Evolutionary conservation across 2,113 vertebrate species (phyloP).

Genomic region (Spheniscus mendiculus): DNA sequence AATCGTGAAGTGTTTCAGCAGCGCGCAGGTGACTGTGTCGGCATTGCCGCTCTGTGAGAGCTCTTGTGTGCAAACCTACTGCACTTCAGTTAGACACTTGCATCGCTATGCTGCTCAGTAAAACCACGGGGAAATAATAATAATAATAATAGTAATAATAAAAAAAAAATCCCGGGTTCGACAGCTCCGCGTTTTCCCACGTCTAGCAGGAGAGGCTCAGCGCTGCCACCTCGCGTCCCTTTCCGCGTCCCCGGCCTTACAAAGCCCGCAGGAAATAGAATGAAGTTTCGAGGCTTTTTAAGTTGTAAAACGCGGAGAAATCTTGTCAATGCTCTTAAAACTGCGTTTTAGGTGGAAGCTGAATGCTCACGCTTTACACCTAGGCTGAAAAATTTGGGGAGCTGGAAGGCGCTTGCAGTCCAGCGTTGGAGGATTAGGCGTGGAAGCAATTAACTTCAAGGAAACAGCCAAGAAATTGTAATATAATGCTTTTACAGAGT

Average conservation of each 20-base stretch:
- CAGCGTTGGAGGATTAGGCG: neutral
- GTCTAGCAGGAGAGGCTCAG: constrained; percentile 77
- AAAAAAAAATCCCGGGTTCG: neutral
- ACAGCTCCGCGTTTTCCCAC: neutral
- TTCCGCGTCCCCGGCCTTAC: neutral
- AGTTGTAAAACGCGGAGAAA: neutral
- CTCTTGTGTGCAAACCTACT: neutral
- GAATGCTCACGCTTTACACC: neutral
- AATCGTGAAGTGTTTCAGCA: neutral
- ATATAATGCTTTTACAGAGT: constrained; percentile 4
- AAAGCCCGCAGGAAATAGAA: neutral
- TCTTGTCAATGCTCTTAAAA: neutral
- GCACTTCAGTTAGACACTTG: neutral
- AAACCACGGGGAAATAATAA: neutral
- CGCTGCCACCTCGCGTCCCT: constrained; percentile 91
- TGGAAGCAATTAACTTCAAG: constrained; percentile 21
- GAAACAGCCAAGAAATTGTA: neutral
- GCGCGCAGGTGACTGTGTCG: neutral
- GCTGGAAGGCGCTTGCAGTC: neutral
- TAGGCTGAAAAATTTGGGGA: neutral
- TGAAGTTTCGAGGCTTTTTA: neutral
- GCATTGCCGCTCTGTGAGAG: neutral
- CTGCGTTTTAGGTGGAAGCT: neutral
- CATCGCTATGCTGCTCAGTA: neutral
- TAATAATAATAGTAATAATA: too few species aligned